Percentiles rank a stretch among this genome's conserved stretches.
phyloP scores from a whole-genome alignment of 1,140 invertebrate species.

The Amyelois transitella region DNA sequence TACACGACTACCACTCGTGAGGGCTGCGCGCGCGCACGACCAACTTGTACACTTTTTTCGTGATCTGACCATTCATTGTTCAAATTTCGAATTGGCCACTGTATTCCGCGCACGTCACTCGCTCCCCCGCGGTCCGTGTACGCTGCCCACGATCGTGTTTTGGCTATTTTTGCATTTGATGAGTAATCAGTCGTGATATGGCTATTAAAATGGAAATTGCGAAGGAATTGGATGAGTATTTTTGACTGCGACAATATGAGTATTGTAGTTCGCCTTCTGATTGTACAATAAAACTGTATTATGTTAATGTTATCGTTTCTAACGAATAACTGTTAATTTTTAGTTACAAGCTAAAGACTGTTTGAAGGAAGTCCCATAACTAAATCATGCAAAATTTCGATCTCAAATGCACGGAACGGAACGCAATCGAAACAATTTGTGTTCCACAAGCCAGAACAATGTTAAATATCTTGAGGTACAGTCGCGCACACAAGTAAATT shows the following conservation, averaged over 20 bases:
- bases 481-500: constrained; percentile 6
- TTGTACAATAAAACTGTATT: too few relatives aligned
- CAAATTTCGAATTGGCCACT: constrained; percentile 14
- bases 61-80: constrained; percentile 68
- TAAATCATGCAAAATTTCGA: constrained; percentile 7
- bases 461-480: constrained; percentile 33
- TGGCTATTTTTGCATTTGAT: not conserved
- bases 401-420: constrained; percentile 11
- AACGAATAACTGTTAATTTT: too few relatives aligned
- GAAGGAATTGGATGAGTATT: not conserved
- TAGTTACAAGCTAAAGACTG: not conserved
- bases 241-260: too few relatives aligned
- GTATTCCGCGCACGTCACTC: constrained; percentile 5
- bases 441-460: constrained; percentile 28
- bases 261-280: too few relatives aligned
- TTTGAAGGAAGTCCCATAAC: not conserved
- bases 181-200: not conserved
- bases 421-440: constrained; percentile 36
- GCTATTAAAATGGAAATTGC: not conserved
- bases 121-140: not conserved
- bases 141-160: constrained; percentile 6
- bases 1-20: constrained; percentile 66
- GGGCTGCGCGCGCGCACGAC: constrained; percentile 47
- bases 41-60: constrained; percentile 69
- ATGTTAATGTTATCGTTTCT: too few relatives aligned